Evolutionary conservation across 2,888 invertebrate genomes (phyloP).

Genomic region (Alitta virens): DNA sequence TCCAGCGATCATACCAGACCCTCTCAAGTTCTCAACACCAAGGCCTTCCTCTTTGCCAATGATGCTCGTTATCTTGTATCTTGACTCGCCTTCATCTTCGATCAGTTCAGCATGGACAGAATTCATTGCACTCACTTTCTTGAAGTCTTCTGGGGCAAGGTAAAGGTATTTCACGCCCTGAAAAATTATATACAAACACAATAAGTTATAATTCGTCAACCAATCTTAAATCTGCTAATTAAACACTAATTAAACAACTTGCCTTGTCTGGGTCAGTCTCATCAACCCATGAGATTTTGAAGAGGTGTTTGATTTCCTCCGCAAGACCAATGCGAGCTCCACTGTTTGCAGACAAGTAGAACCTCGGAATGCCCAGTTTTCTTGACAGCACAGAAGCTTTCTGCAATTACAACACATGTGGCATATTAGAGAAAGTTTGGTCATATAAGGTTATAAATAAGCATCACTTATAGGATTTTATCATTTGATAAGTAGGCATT

Average conservation of each 20-base stretch:
- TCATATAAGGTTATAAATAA: too few species aligned
- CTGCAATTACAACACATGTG: too few species aligned
- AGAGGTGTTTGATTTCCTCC: slow-evolving; percentile 90
- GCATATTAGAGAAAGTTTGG: too few species aligned
- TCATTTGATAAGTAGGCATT: too few species aligned
- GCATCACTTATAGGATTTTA: too few species aligned
- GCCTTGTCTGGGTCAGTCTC: slow-evolving; percentile 81
- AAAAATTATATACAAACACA: too few species aligned
- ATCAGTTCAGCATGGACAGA: slow-evolving; percentile 88
- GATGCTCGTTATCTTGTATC: slow-evolving; percentile 91
- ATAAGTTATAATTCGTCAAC: too few species aligned
- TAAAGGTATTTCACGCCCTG: slow-evolving; percentile 84
- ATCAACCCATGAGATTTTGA: slow-evolving; percentile 90
- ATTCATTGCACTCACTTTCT: slow-evolving; percentile 72
- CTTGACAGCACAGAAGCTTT: slow-evolving; percentile 83
- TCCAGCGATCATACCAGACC: slow-evolving; percentile 95
- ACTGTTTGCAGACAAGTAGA: slow-evolving; percentile 94
- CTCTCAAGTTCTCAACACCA: slow-evolving; percentile 88
- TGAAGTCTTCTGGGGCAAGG: slow-evolving; percentile 87
- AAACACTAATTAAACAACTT: too few species aligned
- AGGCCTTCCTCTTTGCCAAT: slow-evolving; percentile 92
- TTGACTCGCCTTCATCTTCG: slow-evolving; percentile 88
- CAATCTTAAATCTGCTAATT: too few species aligned
- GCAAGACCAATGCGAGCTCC: slow-evolving; percentile 97
- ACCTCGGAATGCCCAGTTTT: slow-evolving; percentile 79